Conservation (phyloP, 92 coral and sea anemone genomes). For the Porites rus region DNA sequence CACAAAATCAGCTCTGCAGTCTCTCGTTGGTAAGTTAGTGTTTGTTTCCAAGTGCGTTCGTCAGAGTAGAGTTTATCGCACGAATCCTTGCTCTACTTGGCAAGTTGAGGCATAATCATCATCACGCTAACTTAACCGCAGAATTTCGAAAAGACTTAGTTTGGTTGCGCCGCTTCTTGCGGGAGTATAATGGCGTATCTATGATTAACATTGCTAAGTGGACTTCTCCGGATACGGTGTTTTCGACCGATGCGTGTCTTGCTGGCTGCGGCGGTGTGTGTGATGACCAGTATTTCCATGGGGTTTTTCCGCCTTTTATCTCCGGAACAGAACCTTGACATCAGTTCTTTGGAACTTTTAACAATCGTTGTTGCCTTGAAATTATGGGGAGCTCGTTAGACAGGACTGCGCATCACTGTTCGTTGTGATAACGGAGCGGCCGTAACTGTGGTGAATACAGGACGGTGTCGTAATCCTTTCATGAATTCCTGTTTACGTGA, state of each 20-base stretch:
- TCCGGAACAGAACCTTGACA: background rate
- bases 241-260: conserved; percentile 63
- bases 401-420: too few relatives aligned
- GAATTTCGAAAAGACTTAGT: conserved; percentile 32
- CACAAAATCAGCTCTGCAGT: conserved; percentile 43
- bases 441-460: conserved; percentile 5
- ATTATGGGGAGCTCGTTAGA: background rate
- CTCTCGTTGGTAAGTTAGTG: conserved; percentile 46
- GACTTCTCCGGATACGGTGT: conserved; percentile 47
- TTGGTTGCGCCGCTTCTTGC: conserved; percentile 58
- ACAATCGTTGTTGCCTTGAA: conserved; percentile 41
- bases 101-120: conserved; percentile 34
- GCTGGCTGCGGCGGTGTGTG: conserved; percentile 55
- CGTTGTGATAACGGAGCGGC: background rate
- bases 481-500: too few relatives aligned
- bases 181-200: conserved; percentile 48
- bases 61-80: conserved; percentile 44
- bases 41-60: conserved; percentile 17
- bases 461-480: too few relatives aligned
- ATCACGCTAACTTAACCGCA: conserved; percentile 20
- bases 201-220: conserved; percentile 23
- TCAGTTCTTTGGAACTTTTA: too few relatives aligned
- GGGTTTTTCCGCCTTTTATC: conserved; percentile 27
- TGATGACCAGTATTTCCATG: conserved; percentile 36
- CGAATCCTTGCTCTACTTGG: conserved; percentile 41